Base-by-base conservation (phyloP, 1,140 invertebrate species). In the Panulirus ornatus region DNA sequence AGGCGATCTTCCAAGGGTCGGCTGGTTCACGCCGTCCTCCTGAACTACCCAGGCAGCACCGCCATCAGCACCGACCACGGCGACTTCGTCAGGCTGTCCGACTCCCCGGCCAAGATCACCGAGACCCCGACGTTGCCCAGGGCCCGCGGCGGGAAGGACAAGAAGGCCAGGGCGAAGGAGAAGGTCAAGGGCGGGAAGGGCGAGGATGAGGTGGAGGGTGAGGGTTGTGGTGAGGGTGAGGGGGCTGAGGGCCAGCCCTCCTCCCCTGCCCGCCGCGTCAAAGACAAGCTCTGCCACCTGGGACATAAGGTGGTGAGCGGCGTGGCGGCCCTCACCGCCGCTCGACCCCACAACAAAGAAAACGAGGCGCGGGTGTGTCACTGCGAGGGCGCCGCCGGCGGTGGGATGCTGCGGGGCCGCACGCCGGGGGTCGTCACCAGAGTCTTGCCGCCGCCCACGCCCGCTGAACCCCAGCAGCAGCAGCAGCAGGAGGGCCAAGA, bases 51-150 rank as follows among this genome's bases (percentile, higher is more conserved):
- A 19, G 88, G 88, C 66, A 89, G 51, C 66, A 89, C 88, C 14
- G 88, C 88, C 70, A 89, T 89, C 47, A 89, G 88, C 71, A 89
- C 88, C 27, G 79, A 89, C 34, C 88, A 89, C 38, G 88, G 88
- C 30, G 88, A 89, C 81, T 89, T 89, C 30, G 88, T 89, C 14
- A 40, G 79, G 70, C 88, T 89, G 34, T 89, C 88, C 0, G 79
- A 83, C 30, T 71, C 88, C 27, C 76, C 78, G 2, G 70, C 27
- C 36, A 89, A 89, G 63, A 88, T 88, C 78, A 40, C 58, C 0
- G 70, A 75, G 44, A 44, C 70, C 16, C 36, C 54, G 14, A 27
- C 44, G 30, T 36, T 27, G 30, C 73, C 30, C 58, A 89, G 84
- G 70, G 19, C 34, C n/a, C 66, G 70, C 38, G 79, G 63, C 36